Evolutionary conservation across 2,888 invertebrate genomes (phyloP), one percentile per base, ranked within the genome.

Genomic region (Monochamus alternatus): DNA sequence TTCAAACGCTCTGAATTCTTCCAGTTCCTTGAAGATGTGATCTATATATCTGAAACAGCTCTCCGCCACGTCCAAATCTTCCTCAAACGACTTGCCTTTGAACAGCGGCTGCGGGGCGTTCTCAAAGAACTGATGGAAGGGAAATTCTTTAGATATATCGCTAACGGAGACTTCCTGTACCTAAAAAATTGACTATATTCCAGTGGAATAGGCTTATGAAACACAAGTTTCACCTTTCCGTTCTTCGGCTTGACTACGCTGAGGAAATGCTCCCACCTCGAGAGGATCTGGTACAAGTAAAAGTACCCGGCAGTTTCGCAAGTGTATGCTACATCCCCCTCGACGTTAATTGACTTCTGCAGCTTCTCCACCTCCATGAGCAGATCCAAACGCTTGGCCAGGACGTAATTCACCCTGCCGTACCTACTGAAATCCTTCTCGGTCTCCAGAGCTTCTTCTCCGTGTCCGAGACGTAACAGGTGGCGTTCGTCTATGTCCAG

Each of bases 251-350:
- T 91, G 1, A 94, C 90, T 82, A 91, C 90, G 77, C 91, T 89
- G 74, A 94, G 90, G 89, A 96, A 99, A 82, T 95, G 93, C 85
- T 98, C 96, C 98, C 98, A 99, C 71, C 97, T 91, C 0, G 98
- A 95, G 77, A 96, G 89, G 69, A 98, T 91, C 89, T 98, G 98
- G 88, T 98, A 98, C 65, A 98, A 93, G 89, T 96, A 98, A 90
- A 99, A 99, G 89, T 99, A 97, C 8, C 98, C 97, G 1, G 99
- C 99, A 0, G 99, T 98, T 90, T 99, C 99, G 88, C 99, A 99
- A 0, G 99, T 98, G 87, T 98, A 98, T 0, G 96, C 95, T 64
- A 97, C 97, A 84, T 97, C 98, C 4, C 96, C 96, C 70, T 93
- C 92, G 0, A 96, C 96, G 63, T 94, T 93, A 72, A 99, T 90